phyloP scores from a whole-genome alignment of 2,113 vertebrate genomes.

The Motacilla alba region DNA sequence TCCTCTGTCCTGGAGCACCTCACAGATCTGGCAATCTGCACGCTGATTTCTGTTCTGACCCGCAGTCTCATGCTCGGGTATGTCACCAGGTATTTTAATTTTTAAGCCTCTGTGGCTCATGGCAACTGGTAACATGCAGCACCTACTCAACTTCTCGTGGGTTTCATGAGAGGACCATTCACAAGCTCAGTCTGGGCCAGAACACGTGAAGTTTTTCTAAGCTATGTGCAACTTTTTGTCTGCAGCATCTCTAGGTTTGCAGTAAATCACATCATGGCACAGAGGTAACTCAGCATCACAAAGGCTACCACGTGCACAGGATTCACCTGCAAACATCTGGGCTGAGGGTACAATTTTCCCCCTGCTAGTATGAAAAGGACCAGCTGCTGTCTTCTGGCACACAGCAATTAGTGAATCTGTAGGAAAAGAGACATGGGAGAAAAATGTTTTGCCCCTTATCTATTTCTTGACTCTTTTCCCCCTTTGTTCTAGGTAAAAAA shows the following conservation, averaged over 20 bases:
- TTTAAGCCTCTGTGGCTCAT: neutral
- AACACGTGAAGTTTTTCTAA: neutral
- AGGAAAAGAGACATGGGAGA: neutral
- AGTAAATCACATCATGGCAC: neutral
- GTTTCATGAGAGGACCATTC: neutral
- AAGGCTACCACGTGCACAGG: neutral
- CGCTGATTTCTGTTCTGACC: neutral
- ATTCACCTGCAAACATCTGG: neutral
- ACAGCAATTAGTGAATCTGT: neutral
- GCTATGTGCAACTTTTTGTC: fast-evolving
- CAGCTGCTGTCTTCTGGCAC: neutral
- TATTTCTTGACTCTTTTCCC: neutral
- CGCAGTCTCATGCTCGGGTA: no score
- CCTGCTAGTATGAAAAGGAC: neutral
- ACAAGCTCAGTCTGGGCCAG: neutral
- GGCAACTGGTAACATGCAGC: neutral
- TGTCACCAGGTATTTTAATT: neutral
- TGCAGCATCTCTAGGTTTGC: neutral
- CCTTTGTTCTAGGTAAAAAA: neutral
- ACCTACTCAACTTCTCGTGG: fast-evolving
- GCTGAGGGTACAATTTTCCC: neutral
- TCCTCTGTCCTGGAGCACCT: no score
- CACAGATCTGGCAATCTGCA: no score
- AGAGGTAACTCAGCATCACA: neutral
- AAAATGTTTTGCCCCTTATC: neutral